These are phyloP conservation scores for Alosa sapidissima DNA, from an alignment of 2,797 vertebrate species.

Conservation along the genomic window DNA sequence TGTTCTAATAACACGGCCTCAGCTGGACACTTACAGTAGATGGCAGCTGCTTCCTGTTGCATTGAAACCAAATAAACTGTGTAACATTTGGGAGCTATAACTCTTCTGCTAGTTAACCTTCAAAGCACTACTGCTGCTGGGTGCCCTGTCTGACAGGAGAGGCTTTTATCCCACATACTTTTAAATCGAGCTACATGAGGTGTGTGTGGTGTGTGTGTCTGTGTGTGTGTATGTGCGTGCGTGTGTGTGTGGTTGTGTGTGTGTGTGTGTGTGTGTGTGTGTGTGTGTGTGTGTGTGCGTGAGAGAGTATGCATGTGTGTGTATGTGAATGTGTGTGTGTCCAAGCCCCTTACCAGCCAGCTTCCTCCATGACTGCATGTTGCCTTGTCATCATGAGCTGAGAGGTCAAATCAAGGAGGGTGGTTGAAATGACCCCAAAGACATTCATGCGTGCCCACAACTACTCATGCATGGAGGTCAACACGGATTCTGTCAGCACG, in stretches of 20 bases:
- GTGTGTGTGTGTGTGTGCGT: slow-evolving; percentile 21
- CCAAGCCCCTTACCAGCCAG: neutral
- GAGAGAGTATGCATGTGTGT: slow-evolving; percentile 3
- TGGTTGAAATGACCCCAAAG: neutral
- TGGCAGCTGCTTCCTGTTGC: slow-evolving; percentile 55
- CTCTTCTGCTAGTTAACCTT: slow-evolving; percentile 56
- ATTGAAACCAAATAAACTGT: slow-evolving; percentile 51
- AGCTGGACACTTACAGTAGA: slow-evolving; percentile 53
- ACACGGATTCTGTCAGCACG: slow-evolving; percentile 19
- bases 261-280: slow-evolving; percentile 23
- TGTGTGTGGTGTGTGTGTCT: neutral
- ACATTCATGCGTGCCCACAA: slow-evolving; percentile 23
- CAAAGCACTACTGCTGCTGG: slow-evolving; percentile 44
- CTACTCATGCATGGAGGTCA: slow-evolving; percentile 22
- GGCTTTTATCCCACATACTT: neutral
- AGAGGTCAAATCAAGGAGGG: slow-evolving; percentile 1
- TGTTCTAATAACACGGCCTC: slow-evolving; percentile 34
- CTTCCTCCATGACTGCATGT: neutral
- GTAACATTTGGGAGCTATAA: slow-evolving; percentile 50
- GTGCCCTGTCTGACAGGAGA: slow-evolving; percentile 44
- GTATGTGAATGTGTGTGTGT: slow-evolving; percentile 3
- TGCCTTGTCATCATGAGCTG: neutral
- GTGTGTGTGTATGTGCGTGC: too few species aligned
- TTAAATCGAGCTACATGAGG: neutral
- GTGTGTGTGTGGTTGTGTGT: slow-evolving; percentile 3